These are phyloP conservation scores for Eristalis intricaria DNA, from an alignment of 2,888 invertebrate genomes.

Conservation along the genomic window DNA sequence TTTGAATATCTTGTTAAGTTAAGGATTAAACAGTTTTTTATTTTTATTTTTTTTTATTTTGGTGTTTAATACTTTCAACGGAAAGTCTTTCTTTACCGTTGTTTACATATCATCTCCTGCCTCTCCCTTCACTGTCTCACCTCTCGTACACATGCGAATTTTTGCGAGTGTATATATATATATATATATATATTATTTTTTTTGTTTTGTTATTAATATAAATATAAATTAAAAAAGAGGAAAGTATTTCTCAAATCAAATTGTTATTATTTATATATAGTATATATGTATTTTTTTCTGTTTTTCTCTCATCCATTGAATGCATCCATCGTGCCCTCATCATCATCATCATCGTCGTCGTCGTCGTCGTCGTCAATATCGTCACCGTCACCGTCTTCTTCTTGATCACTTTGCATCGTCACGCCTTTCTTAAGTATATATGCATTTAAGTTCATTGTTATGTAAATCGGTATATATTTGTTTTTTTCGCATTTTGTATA, in stretches of 20 bases:
- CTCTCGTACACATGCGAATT: background rate
- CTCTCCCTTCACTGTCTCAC: background rate
- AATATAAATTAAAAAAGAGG: slow-evolving; percentile 8
- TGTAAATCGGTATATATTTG: no score
- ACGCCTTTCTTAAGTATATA: no score
- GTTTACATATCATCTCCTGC: background rate
- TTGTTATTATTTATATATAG: slow-evolving; percentile 4
- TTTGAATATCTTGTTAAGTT: background rate
- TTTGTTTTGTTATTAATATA: background rate
- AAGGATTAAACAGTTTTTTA: slow-evolving; percentile 26
- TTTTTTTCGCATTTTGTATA: no score
- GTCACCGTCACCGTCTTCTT: no score
- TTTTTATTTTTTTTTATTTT: background rate
- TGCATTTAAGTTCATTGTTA: no score
- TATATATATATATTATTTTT: no score
- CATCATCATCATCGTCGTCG: background rate
- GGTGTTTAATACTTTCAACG: slow-evolving; percentile 20
- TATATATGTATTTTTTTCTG: background rate
- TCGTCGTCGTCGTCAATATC: no score
- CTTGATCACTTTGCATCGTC: no score
- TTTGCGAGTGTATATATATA: background rate
- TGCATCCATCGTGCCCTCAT: background rate
- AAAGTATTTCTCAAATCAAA: slow-evolving; percentile 23
- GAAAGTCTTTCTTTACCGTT: background rate
- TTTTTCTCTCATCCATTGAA: background rate